These are phyloP conservation scores for Aphis craccivora DNA, from an alignment of 1,140 invertebrate species.

Conservation along the genomic window DNA sequence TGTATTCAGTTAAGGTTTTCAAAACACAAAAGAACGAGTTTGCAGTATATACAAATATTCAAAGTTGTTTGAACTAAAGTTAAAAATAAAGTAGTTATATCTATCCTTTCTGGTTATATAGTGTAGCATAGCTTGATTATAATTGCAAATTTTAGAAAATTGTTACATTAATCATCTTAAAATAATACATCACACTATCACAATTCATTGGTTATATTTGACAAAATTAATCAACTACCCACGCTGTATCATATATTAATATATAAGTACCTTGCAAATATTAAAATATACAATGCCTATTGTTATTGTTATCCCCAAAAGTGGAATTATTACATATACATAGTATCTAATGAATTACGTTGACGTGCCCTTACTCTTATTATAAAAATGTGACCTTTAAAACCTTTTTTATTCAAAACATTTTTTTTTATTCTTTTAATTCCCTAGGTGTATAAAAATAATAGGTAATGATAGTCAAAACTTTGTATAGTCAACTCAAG, in stretches of 20 bases:
- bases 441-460: neutral
- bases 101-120: no score
- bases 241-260: neutral
- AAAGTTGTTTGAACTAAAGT: neutral
- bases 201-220: neutral
- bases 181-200: neutral
- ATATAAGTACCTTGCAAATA: neutral
- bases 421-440: neutral
- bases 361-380: neutral
- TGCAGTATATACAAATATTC: neutral
- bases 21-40: neutral
- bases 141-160: neutral
- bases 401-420: no score
- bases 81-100: neutral
- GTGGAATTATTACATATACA: neutral
- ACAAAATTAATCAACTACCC: neutral
- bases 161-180: neutral
- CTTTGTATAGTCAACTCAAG: no score
- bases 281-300: neutral
- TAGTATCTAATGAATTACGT: neutral
- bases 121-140: neutral
- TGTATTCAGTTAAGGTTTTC: neutral
- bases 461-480: neutral
- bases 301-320: neutral
- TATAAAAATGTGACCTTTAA: neutral